phyloP scores from a whole-genome alignment of 30 jellyfish, hydroid and myxozoan genomes.

The Cassiopea andromeda region DNA sequence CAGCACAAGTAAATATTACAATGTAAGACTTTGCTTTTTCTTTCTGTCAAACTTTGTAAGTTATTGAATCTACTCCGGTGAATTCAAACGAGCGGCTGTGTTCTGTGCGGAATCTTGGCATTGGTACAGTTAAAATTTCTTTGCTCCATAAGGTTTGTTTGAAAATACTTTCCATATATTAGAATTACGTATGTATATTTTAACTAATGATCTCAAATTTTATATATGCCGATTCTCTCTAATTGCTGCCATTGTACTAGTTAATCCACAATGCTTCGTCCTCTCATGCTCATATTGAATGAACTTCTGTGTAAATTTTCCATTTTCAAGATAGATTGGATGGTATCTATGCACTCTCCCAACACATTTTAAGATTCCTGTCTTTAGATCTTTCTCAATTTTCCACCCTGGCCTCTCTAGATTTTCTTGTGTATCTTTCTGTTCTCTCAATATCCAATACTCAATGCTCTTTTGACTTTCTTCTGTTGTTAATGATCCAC shows the following conservation, averaged over 20 bases:
- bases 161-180: constrained; percentile 66
- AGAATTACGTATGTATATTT: constrained; percentile 28
- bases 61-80: too few relatives aligned
- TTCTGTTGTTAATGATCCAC: constrained; percentile 45
- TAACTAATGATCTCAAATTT: constrained; percentile 32
- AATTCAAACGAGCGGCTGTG: too few relatives aligned
- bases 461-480: constrained; percentile 36
- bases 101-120: too few relatives aligned
- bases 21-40: constrained; percentile 54
- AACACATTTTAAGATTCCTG: constrained; percentile 9
- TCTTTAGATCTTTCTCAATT: constrained; percentile 19
- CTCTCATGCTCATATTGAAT: constrained; percentile 45
- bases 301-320: constrained; percentile 40
- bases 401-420: constrained; percentile 61
- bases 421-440: constrained; percentile 12
- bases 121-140: too few relatives aligned
- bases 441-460: constrained; percentile 38
- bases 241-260: constrained; percentile 57
- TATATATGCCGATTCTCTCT: constrained; percentile 50
- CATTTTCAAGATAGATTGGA: constrained; percentile 56
- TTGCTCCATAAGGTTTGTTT: constrained; percentile 34
- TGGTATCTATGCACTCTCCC: constrained; percentile 56
- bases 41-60: background rate
- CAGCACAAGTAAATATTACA: constrained; percentile 61
- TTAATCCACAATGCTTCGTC: constrained; percentile 41